A percentile compares a stretch with the other conserved stretches of the same genome.
Conservation (phyloP, 2,888 invertebrate species). For the Nudaria mundana region DNA sequence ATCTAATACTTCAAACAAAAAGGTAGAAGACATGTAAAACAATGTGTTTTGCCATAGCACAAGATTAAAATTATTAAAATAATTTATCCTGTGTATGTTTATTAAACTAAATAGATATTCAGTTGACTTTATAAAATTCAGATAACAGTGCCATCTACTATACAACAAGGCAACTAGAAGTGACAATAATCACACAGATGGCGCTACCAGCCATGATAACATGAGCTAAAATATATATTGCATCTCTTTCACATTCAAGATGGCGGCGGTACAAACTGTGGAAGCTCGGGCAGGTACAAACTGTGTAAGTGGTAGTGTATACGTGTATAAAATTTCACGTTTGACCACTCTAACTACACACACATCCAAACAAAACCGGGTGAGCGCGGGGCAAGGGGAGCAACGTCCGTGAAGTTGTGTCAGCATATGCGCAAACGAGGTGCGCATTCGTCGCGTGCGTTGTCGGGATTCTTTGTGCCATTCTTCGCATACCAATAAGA, state of each 20-base stretch:
- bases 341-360: constrained; percentile 77
- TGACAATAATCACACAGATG: constrained; percentile 49
- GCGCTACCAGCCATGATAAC: constrained; percentile 36
- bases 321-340: constrained; percentile 77
- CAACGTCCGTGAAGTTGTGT: constrained; percentile 83
- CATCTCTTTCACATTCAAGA: constrained; percentile 66
- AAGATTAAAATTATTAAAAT: no score
- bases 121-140: constrained; percentile 8
- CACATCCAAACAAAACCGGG: constrained; percentile 64
- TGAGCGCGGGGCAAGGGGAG: constrained; percentile 75
- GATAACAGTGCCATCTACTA: constrained; percentile 27
- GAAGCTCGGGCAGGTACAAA: constrained; percentile 76
- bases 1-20: no score
- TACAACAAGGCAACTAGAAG: background rate
- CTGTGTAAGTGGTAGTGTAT: constrained; percentile 65
- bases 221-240: constrained; percentile 47
- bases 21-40: no score
- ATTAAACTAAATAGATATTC: constrained; percentile 5
- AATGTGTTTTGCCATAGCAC: no score
- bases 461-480: constrained; percentile 98
- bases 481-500: constrained; percentile 96
- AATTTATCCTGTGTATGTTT: background rate
- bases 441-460: constrained; percentile 93
- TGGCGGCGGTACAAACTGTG: constrained; percentile 77
- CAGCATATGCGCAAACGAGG: constrained; percentile 89